Percentiles rank a stretch among this genome's conserved stretches.
Conservation (phyloP, 2,113 vertebrate species). For the Phalacrocorax brasilianus region DNA sequence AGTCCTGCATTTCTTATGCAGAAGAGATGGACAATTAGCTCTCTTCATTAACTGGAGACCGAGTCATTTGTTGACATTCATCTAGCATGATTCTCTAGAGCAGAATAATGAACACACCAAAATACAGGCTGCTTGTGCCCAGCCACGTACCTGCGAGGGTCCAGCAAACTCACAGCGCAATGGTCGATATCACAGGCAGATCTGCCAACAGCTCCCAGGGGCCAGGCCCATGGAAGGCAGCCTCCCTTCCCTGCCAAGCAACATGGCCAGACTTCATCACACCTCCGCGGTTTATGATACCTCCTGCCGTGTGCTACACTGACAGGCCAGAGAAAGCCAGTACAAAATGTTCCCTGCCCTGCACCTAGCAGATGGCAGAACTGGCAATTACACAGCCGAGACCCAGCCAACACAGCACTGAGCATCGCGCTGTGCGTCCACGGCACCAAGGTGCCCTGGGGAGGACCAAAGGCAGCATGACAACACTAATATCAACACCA, state of each 20-base stretch:
- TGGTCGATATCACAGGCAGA: fast-evolving
- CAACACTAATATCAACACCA: fast-evolving
- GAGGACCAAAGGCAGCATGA: fast-evolving
- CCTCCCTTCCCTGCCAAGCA: not conserved
- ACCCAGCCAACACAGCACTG: not conserved
- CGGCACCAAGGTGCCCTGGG: fast-evolving
- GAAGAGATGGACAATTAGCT: not conserved
- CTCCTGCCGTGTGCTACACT: fast-evolving
- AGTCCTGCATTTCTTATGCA: not conserved
- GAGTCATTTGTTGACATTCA: not conserved
- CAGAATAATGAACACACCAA: not conserved
- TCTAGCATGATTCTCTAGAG: not conserved
- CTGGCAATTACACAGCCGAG: not conserved
- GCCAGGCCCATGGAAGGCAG: not conserved
- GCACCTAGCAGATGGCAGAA: not conserved
- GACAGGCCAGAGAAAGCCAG: not conserved
- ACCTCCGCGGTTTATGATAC: fast-evolving
- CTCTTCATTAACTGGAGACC: not conserved
- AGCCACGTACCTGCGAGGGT: not conserved
- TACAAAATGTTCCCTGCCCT: not conserved
- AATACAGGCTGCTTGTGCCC: not conserved
- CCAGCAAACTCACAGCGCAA: fast-evolving
- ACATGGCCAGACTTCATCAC: fast-evolving
- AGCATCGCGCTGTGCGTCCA: fast-evolving
- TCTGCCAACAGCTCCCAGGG: not conserved